These are phyloP conservation scores for Xestia sexstrigata DNA, from an alignment of 2,888 invertebrate genomes.

Conservation along the genomic window DNA sequence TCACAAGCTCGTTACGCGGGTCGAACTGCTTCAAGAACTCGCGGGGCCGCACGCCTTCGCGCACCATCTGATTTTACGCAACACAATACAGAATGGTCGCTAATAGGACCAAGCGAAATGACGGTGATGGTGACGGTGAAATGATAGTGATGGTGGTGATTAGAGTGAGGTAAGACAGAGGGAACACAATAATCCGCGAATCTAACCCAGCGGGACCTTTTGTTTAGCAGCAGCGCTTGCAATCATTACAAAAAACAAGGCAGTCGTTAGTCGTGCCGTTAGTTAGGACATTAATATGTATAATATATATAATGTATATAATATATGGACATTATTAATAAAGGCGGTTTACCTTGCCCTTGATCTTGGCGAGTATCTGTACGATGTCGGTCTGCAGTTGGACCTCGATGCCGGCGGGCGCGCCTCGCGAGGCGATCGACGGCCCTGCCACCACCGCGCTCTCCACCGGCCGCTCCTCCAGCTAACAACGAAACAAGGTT, in stretches of 20 bases:
- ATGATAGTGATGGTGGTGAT: too few species aligned
- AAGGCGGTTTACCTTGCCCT: slow-evolving; percentile 88
- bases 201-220: neutral
- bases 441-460: slow-evolving; percentile 76
- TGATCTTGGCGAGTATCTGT: slow-evolving; percentile 93
- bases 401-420: slow-evolving; percentile 64
- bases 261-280: neutral
- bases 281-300: too few species aligned
- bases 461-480: slow-evolving; percentile 81
- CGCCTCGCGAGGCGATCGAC: slow-evolving; percentile 45
- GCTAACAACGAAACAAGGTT: slow-evolving; percentile 65
- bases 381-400: slow-evolving; percentile 92
- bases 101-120: neutral
- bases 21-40: slow-evolving; percentile 93
- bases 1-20: slow-evolving; percentile 91
- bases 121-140: too few species aligned
- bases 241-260: neutral
- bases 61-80: slow-evolving; percentile 89
- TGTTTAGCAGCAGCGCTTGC: neutral
- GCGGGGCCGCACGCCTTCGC: slow-evolving; percentile 92
- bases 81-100: neutral
- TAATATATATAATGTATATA: too few species aligned
- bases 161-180: too few species aligned
- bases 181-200: neutral
- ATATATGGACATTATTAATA: too few species aligned